phyloP scores from a whole-genome alignment of 2,797 vertebrate genomes.

The Melanotaenia nigrans region DNA sequence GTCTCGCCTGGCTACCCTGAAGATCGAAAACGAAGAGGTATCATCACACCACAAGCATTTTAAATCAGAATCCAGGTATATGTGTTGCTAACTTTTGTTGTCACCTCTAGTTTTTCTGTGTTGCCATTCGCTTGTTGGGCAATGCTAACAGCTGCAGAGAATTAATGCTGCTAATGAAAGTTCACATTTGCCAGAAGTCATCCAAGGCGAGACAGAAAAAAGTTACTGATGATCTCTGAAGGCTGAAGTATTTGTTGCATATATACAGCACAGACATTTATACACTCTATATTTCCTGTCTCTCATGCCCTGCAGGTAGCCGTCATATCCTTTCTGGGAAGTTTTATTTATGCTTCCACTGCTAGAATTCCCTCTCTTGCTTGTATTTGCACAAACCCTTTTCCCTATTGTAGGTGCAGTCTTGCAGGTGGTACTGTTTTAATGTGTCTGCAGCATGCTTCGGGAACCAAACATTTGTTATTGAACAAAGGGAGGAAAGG shows the following conservation, averaged over 20 bases:
- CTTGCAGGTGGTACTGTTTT: conserved; percentile 43
- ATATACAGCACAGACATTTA: conserved; percentile 20
- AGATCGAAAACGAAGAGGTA: conserved; percentile 99
- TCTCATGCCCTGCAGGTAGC: conserved; percentile 55
- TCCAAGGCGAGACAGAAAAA: conserved; percentile 44
- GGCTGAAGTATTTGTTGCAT: conserved; percentile 29
- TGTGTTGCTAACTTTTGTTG: neutral
- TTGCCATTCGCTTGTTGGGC: conserved; percentile 2
- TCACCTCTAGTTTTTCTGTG: neutral
- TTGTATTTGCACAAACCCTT: conserved; percentile 51
- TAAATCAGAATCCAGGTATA: neutral
- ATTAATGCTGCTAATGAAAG: conserved; percentile 40
- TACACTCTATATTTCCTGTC: conserved; percentile 25
- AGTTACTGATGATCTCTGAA: conserved; percentile 41
- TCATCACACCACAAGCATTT: conserved; percentile 28
- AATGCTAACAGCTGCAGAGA: conserved; percentile 13
- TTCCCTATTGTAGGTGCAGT: conserved; percentile 43
- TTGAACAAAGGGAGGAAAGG: conserved; percentile 14
- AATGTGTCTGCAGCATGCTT: conserved; percentile 31
- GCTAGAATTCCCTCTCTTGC: conserved; percentile 39
- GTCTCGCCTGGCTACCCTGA: conserved; percentile 93
- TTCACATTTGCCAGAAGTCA: conserved; percentile 57
- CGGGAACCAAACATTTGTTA: conserved; percentile 5
- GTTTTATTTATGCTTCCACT: conserved; percentile 36
- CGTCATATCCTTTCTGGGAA: conserved; percentile 36